A percentile compares a stretch with the other conserved stretches of the same genome.
These are phyloP conservation scores for Martes martes DNA, from an alignment of 2,113 vertebrate species.

Conservation along the genomic window DNA sequence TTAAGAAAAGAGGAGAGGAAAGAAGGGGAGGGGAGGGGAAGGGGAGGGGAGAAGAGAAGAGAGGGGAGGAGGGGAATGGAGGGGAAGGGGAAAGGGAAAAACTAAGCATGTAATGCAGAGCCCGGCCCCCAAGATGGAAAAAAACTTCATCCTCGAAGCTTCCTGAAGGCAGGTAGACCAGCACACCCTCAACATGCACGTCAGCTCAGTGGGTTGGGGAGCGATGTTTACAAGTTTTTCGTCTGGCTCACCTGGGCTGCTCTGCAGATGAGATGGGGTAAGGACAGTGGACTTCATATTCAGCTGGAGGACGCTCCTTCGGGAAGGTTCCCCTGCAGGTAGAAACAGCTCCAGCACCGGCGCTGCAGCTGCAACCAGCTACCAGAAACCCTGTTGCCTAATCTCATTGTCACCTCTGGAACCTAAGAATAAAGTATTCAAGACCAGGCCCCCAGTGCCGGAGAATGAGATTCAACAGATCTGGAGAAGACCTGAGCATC, in stretches of 20 bases:
- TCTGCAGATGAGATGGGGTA: rapidly evolving
- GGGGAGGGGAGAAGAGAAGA: not conserved
- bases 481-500: not conserved
- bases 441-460: too few relatives aligned
- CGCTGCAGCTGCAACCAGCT: not conserved
- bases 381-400: not conserved
- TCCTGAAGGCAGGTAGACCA: not conserved
- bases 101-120: not conserved
- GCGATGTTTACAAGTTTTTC: not conserved
- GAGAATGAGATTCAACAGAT: not conserved
- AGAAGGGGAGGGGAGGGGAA: too few relatives aligned
- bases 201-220: not conserved
- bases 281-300: not conserved
- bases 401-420: not conserved
- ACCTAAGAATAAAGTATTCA: not conserved
- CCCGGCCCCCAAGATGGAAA: not conserved
- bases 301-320: not conserved
- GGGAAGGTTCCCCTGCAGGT: not conserved
- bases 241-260: not conserved
- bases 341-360: too few relatives aligned
- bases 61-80: not conserved
- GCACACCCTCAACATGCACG: not conserved
- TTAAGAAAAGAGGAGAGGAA: not conserved
- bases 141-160: not conserved
- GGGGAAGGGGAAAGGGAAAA: too few relatives aligned